Evolutionary conservation across 1,140 invertebrate genomes (phyloP).

Genomic region (Pygmarrhopalites habei): DNA sequence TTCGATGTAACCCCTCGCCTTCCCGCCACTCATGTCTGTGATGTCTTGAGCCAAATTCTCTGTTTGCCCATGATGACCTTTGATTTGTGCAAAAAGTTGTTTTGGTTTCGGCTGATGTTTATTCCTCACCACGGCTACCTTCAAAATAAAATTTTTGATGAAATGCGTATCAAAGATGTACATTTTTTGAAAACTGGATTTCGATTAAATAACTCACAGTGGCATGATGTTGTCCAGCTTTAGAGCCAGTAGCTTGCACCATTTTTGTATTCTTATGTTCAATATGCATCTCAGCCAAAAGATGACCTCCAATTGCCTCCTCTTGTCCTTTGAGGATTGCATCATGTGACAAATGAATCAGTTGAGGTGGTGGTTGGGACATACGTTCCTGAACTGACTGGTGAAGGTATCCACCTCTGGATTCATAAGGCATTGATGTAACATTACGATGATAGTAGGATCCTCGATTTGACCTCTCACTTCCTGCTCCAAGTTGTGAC

Average conservation of each 20-base stretch:
- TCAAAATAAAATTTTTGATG: conserved; percentile 28
- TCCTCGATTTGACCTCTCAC: conserved; percentile 24
- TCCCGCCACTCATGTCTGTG: conserved; percentile 26
- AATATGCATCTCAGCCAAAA: conserved; percentile 33
- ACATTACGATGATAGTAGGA: too few relatives aligned
- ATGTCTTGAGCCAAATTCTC: conserved; percentile 34
- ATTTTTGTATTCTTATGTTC: conserved; percentile 25
- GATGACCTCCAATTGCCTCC: conserved; percentile 24
- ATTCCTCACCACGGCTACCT: conserved; percentile 29
- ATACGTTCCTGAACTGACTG: too few relatives aligned
- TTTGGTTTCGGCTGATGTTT: conserved; percentile 21
- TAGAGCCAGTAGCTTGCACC: background rate
- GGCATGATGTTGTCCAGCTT: conserved; percentile 24
- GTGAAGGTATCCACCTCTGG: too few relatives aligned
- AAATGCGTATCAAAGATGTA: too few relatives aligned
- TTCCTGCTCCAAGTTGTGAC: too few relatives aligned
- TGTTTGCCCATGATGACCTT: conserved; percentile 27
- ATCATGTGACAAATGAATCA: background rate
- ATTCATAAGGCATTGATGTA: too few relatives aligned
- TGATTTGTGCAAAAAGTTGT: conserved; percentile 17
- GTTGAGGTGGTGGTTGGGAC: too few relatives aligned
- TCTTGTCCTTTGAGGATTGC: conserved; percentile 25
- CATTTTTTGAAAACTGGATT: too few relatives aligned
- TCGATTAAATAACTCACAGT: too few relatives aligned
- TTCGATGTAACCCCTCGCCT: conserved; percentile 18